A percentile compares a stretch with the other conserved stretches of the same genome.
Evolutionary conservation across 2,113 vertebrate species (phyloP).

Genomic region (Reinhardtius hippoglossoides): DNA sequence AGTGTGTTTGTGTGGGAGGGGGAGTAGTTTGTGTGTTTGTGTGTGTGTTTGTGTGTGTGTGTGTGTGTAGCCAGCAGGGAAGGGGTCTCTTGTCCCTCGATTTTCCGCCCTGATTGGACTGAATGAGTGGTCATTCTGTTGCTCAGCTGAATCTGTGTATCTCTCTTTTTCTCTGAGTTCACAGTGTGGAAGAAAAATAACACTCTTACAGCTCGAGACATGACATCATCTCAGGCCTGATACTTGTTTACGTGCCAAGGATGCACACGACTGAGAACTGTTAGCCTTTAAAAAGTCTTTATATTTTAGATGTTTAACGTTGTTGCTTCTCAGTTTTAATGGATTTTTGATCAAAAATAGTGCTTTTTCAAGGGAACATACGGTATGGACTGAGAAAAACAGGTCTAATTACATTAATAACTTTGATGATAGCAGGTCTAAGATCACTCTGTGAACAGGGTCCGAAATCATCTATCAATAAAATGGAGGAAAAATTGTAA

Average conservation of each 20-base stretch:
- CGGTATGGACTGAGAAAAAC: too few species aligned
- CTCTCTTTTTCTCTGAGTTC: slow-evolving; percentile 39
- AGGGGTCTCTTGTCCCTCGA: slow-evolving; percentile 79
- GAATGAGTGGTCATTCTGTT: slow-evolving; percentile 78
- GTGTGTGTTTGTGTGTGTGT: slow-evolving; percentile 24
- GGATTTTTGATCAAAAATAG: neutral
- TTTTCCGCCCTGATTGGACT: slow-evolving; percentile 87
- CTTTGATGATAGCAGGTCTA: neutral
- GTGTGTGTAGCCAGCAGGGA: slow-evolving; percentile 40
- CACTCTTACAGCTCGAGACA: slow-evolving; percentile 33
- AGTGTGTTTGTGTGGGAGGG: slow-evolving; percentile 12
- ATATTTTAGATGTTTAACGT: neutral
- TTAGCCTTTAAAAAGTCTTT: neutral
- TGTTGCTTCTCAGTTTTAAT: neutral
- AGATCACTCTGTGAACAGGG: neutral
- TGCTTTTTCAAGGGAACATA: neutral
- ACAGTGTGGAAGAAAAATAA: slow-evolving; percentile 44
- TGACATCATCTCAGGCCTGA: slow-evolving; percentile 67
- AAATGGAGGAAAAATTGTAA: too few species aligned
- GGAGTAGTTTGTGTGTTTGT: slow-evolving; percentile 13
- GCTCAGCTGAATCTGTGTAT: slow-evolving; percentile 64
- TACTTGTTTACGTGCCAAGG: slow-evolving; percentile 45
- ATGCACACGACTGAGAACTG: slow-evolving; percentile 8
- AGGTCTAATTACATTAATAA: neutral
- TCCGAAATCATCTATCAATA: too few species aligned